phyloP scores from a whole-genome alignment of 2,888 invertebrate species.

The Pogonocherus hispidulus region DNA sequence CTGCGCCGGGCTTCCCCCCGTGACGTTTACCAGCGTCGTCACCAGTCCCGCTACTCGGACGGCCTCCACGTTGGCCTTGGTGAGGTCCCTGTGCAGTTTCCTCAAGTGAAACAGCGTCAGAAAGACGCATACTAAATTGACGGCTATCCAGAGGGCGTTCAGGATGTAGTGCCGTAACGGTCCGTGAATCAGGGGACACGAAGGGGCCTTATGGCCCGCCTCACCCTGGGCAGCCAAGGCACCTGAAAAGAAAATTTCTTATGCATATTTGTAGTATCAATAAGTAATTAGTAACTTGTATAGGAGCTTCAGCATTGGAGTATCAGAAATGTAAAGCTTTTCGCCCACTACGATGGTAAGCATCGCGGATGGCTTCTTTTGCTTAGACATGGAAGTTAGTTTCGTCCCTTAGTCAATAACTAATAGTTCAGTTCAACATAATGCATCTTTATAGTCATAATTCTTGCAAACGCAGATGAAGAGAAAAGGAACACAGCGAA shows the following conservation, averaged over 20 bases:
- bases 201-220: conserved; percentile 82
- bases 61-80: conserved; percentile 87
- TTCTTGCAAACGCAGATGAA: no score
- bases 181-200: conserved; percentile 89
- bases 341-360: no score
- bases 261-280: no score
- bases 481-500: no score
- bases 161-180: conserved; percentile 92
- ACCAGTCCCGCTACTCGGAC: conserved; percentile 86
- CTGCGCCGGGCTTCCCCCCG: conserved; percentile 73
- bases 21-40: conserved; percentile 87
- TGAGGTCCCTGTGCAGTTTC: conserved; percentile 85
- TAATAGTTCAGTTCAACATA: no score
- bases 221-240: conserved; percentile 87
- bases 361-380: no score
- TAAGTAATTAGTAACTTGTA: no score
- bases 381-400: no score
- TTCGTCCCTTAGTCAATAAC: no score
- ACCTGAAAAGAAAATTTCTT: conserved; percentile 68
- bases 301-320: no score
- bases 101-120: conserved; percentile 87
- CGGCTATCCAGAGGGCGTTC: conserved; percentile 91
- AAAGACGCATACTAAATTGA: conserved; percentile 87
- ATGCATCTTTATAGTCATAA: no score
- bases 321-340: no score